Conservation (phyloP, 2,888 invertebrate genomes). For the Hymenopus coronatus region DNA sequence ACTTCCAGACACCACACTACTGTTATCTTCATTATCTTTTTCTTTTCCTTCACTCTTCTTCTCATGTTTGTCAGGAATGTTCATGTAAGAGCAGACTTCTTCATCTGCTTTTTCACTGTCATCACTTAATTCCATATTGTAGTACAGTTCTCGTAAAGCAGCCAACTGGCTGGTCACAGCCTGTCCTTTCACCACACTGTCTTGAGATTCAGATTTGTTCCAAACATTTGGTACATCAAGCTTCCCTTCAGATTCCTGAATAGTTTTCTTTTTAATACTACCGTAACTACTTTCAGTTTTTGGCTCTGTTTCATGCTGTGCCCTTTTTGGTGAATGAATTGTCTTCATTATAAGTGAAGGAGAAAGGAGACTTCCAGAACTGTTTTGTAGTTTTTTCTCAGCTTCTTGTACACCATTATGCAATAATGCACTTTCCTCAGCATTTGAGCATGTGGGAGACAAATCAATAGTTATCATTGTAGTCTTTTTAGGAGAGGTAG, state of each 20-base stretch:
- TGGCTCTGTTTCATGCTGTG: not conserved
- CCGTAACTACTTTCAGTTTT: not conserved
- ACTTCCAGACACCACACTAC: slow-evolving; percentile 52
- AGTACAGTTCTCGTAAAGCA: slow-evolving; percentile 47
- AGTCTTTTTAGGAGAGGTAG: slow-evolving; percentile 32
- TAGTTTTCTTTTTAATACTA: not conserved
- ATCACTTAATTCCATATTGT: slow-evolving; percentile 49
- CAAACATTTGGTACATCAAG: not conserved
- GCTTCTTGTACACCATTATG: not conserved
- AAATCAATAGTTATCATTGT: slow-evolving; percentile 51
- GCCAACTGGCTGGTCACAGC: slow-evolving; percentile 40
- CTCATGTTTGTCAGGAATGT: not conserved
- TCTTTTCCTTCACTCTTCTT: slow-evolving; percentile 38
- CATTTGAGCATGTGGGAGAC: slow-evolving; percentile 40
- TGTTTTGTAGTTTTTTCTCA: not conserved
- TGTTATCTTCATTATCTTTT: slow-evolving; percentile 42
- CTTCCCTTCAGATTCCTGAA: not conserved
- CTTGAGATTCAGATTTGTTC: not conserved
- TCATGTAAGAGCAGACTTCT: slow-evolving; percentile 58
- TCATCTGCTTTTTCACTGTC: slow-evolving; percentile 56
- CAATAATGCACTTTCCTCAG: not conserved
- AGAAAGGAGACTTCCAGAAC: slow-evolving; percentile 17
- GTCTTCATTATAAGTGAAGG: slow-evolving; percentile 32
- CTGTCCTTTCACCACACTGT: not conserved
- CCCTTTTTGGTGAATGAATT: slow-evolving; percentile 9